Evolutionary conservation across 2,888 invertebrate genomes (phyloP).

Genomic region (Alviniconcha strummeri): DNA sequence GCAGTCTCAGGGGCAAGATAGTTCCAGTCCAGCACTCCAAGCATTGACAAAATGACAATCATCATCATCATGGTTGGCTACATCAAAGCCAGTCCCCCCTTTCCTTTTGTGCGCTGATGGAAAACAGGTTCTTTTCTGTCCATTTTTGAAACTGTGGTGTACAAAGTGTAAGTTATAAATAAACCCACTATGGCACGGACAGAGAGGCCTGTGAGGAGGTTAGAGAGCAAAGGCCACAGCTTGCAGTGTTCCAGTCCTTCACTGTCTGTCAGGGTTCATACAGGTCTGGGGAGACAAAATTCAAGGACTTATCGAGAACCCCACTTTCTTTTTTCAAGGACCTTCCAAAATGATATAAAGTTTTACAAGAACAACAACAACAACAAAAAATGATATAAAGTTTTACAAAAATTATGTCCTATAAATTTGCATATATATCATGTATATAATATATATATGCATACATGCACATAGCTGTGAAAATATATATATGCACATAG

Average conservation of each 20-base stretch:
- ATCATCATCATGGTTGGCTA: too few species aligned
- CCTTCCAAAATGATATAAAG: neutral
- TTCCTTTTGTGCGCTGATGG: too few species aligned
- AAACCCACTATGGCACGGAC: neutral
- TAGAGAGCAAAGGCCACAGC: neutral
- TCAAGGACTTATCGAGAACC: neutral
- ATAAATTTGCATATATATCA: neutral
- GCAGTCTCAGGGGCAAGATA: too few species aligned
- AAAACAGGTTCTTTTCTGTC: too few species aligned
- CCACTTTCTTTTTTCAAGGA: too few species aligned
- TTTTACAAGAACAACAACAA: neutral
- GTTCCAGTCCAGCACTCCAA: neutral
- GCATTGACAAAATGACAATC: neutral
- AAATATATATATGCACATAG: too few species aligned
- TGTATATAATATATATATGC: neutral
- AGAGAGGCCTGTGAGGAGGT: constrained; percentile 4
- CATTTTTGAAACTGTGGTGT: too few species aligned
- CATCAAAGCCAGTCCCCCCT: neutral
- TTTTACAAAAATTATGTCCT: neutral
- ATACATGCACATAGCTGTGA: neutral
- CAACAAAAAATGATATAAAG: too few species aligned
- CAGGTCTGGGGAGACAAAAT: too few species aligned
- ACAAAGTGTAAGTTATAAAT: neutral
- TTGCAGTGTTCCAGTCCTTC: neutral
- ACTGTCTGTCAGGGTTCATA: neutral